These are phyloP conservation scores for Philhelius pedissequus DNA, from an alignment of 2,888 invertebrate species.

Conservation along the genomic window DNA sequence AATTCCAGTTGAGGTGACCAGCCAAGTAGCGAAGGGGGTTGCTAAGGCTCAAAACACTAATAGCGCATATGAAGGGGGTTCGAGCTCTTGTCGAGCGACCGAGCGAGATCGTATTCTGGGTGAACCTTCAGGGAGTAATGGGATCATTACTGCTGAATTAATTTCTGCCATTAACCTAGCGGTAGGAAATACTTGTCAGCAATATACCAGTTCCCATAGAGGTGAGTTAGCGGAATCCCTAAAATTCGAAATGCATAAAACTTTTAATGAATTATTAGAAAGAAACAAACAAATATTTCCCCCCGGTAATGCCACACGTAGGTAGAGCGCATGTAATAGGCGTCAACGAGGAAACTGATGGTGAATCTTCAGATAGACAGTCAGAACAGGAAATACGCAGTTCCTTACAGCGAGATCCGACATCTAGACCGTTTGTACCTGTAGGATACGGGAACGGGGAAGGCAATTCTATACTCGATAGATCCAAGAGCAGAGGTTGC, in stretches of 20 bases:
- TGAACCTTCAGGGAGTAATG: not conserved
- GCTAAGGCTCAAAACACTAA: too few species aligned
- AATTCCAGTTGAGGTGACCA: not conserved
- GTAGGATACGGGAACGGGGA: not conserved
- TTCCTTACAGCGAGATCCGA: not conserved
- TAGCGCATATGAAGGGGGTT: too few species aligned
- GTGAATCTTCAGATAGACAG: not conserved
- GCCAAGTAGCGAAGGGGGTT: too few species aligned
- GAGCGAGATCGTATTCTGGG: too few species aligned
- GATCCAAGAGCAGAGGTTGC: not conserved
- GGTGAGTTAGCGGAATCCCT: not conserved
- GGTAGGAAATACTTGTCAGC: too few species aligned
- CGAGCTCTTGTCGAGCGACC: too few species aligned
- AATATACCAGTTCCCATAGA: too few species aligned
- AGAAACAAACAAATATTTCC: too few species aligned
- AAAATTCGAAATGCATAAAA: not conserved
- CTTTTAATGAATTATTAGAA: not conserved
- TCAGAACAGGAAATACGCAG: not conserved
- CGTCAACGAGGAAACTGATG: not conserved
- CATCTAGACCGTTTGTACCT: not conserved
- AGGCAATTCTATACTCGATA: not conserved
- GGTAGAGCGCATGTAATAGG: too few species aligned
- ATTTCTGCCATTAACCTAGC: too few species aligned
- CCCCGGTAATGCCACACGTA: not conserved
- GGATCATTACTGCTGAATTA: not conserved